Evolutionary conservation across 2,797 vertebrate species (phyloP).

Genomic region (Sylvia borin): DNA sequence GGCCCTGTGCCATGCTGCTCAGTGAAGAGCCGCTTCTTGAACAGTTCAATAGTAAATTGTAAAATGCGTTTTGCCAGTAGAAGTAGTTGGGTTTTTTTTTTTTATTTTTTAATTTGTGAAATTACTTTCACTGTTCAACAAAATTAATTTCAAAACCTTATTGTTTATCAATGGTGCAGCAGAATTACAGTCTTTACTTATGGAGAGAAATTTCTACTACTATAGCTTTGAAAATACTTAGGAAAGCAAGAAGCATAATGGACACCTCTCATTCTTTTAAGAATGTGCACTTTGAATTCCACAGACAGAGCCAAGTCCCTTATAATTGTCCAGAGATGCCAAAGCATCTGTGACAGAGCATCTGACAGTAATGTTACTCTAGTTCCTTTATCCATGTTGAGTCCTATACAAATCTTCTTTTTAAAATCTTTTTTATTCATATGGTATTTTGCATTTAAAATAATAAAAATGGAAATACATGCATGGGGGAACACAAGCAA

Average conservation of each 20-base stretch:
- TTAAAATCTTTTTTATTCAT: neutral
- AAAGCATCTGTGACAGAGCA: neutral
- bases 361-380: neutral
- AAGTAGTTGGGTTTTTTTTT: neutral
- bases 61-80: neutral
- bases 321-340: neutral
- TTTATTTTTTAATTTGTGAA: neutral
- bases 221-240: conserved; percentile 22
- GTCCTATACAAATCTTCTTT: neutral
- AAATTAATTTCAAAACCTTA: conserved; percentile 51
- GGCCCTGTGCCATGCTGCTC: conserved; percentile 18
- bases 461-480: neutral
- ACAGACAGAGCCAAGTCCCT: neutral
- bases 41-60: conserved; percentile 34
- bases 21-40: neutral
- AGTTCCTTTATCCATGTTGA: neutral
- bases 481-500: neutral
- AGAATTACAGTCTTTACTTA: neutral
- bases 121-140: neutral
- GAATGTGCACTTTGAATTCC: neutral
- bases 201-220: neutral
- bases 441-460: neutral
- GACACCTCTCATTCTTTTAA: neutral
- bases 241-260: neutral
- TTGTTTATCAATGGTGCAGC: neutral